Base-by-base conservation (phyloP, 1,140 invertebrate species). In the Solenopsis fugax region DNA sequence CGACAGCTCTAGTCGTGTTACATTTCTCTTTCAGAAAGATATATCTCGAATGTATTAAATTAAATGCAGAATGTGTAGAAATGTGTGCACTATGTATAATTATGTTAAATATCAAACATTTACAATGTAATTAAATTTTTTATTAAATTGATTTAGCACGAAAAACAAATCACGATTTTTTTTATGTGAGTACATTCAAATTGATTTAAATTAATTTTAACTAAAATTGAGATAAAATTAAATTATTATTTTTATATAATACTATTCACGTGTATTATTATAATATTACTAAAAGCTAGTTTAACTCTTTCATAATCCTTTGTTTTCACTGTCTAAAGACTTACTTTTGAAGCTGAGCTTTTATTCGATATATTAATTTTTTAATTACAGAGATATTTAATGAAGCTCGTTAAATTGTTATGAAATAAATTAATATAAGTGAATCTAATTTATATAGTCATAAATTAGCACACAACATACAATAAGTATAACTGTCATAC, bases 1-100 rank as follows among this genome's bases (percentile, higher is more conserved):
- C 21, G 80, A 60, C 80, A 71, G 5, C 37, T 81, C 9, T 21
- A 13, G 13, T 34, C 54, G 29, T 16, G 13, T 60, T 37, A 41
- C 0, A 58, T 18, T 69, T 41, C 7, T 67, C 37, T 45, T 5
- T 69, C n/a, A 45, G 34, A 18, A 29, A 29, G 7, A 7, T 67
- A 41, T 12, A 29, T 37, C 21, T 71, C 18, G 13, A 29, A 56
- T 56, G 13, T 58, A 29, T 82, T 10, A 81, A 81, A 45, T 65
- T 45, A 21, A 29, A 29, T 21, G 29, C 58, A 24, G n/a, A n/a
- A n/a, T 2, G 29, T 54, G 3, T 41, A 34, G 18, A 21, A 41
- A 29, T 24, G 9, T 21, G 18, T n/a, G 29, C 29, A 29, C 29
- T 29, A 29, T 29, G 29, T 29, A 29, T 41, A 16, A 21, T 58